phyloP scores from a whole-genome alignment of 2,888 invertebrate genomes.

The Sceliomorpha sp. region DNA sequence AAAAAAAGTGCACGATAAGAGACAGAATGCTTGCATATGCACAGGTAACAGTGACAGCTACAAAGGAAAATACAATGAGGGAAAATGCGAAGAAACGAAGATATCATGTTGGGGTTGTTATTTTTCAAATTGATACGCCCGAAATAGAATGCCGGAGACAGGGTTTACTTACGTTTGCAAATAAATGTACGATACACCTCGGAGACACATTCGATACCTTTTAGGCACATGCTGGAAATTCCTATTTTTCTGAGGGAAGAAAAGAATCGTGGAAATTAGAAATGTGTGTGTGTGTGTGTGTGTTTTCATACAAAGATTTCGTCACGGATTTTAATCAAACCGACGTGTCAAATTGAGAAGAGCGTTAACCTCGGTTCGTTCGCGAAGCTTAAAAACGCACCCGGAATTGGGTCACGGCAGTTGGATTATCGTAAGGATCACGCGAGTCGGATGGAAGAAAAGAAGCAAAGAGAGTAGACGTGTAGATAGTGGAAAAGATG shows the following conservation, averaged over 20 bases:
- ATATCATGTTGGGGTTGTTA: constrained; percentile 66
- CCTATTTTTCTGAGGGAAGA: constrained; percentile 7
- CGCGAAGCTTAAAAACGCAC: constrained; percentile 59
- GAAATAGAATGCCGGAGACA: constrained; percentile 39
- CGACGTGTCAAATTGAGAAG: too few species aligned
- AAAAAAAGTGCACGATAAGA: constrained; percentile 55
- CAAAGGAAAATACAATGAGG: constrained; percentile 48
- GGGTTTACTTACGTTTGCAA: constrained; percentile 48
- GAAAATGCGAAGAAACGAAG: constrained; percentile 47
- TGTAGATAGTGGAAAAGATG: constrained; percentile 20
- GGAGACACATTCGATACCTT: too few species aligned
- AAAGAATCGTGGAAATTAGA: too few species aligned
- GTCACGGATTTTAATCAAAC: too few species aligned
- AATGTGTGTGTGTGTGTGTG: too few species aligned
- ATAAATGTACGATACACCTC: constrained; percentile 47
- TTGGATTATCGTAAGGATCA: constrained; percentile 16
- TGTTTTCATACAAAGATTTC: too few species aligned
- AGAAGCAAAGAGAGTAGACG: constrained; percentile 38
- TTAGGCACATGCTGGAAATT: constrained; percentile 9
- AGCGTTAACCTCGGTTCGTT: too few species aligned
- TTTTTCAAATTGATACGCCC: constrained; percentile 68
- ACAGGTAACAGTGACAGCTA: constrained; percentile 54
- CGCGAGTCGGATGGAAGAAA: constrained; percentile 29
- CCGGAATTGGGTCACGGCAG: constrained; percentile 65
- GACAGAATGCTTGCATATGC: constrained; percentile 52